Conservation (phyloP, 2,113 vertebrate genomes). For the Malurus cyaneus region DNA sequence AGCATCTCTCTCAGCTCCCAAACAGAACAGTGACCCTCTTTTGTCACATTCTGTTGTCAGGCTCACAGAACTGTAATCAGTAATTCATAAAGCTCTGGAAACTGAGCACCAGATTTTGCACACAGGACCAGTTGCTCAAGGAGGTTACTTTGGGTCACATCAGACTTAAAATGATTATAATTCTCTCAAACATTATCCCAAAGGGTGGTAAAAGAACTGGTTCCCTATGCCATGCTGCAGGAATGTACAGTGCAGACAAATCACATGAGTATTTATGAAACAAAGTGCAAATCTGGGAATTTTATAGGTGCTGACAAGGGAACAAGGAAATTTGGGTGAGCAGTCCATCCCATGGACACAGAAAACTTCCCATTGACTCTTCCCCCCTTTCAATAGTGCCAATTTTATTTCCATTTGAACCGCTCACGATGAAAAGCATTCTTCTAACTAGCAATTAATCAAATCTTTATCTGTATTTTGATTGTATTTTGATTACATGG, state of each 20-base stretch:
- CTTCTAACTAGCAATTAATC: background rate
- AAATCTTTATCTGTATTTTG: background rate
- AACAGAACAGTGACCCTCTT: background rate
- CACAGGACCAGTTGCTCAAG: background rate
- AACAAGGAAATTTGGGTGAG: background rate
- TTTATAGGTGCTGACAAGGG: background rate
- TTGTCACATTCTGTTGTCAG: background rate
- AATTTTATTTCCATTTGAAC: background rate
- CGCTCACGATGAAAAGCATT: background rate
- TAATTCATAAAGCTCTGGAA: background rate
- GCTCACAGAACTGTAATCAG: background rate
- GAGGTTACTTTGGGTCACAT: background rate
- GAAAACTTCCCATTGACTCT: background rate
- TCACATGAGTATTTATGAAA: background rate
- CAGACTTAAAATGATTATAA: background rate
- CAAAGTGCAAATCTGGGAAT: background rate
- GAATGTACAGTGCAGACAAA: background rate
- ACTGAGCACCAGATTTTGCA: background rate
- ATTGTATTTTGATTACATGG: background rate
- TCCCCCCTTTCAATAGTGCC: fast-evolving
- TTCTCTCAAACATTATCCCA: background rate
- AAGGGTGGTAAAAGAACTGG: background rate
- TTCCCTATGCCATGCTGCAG: background rate
- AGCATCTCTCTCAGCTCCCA: background rate
- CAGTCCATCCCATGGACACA: fast-evolving